Evolutionary conservation across 2,888 invertebrate genomes (phyloP).

Genomic region (Lycia hirtaria): DNA sequence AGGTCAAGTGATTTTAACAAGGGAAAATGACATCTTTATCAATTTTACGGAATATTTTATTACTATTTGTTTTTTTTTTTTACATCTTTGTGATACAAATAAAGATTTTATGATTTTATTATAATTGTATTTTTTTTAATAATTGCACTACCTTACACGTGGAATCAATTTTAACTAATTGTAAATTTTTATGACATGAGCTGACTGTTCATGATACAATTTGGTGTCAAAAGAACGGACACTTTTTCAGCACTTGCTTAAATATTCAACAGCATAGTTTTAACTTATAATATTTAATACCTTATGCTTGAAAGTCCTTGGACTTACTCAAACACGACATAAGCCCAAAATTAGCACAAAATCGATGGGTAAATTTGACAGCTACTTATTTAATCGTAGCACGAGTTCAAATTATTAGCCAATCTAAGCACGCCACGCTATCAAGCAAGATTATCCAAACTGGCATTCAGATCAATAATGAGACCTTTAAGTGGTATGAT

Average conservation of each 20-base stretch:
- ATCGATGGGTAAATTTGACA: slow-evolving; percentile 16
- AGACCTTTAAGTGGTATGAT: no score
- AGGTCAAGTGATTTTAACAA: slow-evolving; percentile 19
- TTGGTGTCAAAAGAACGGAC: no score
- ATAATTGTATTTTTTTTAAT: no score
- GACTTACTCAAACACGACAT: neutral
- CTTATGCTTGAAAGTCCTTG: neutral
- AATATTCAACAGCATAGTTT: no score
- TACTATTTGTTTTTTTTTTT: neutral
- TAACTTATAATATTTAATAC: no score
- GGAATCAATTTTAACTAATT: no score
- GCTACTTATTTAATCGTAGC: slow-evolving; percentile 14
- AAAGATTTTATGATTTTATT: no score
- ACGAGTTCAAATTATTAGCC: slow-evolving; percentile 22
- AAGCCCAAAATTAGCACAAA: neutral
- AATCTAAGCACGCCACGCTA: slow-evolving; percentile 14
- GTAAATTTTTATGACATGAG: no score
- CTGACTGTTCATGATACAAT: no score
- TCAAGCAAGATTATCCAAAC: slow-evolving; percentile 14
- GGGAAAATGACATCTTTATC: slow-evolving; percentile 2
- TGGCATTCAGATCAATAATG: neutral
- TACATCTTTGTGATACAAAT: no score
- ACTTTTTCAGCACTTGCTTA: no score
- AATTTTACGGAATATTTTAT: neutral
- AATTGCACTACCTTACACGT: no score